Evolutionary conservation across 1,140 invertebrate genomes (phyloP), one percentile per base, ranked within the genome.

Genomic region (Nasonia giraulti): DNA sequence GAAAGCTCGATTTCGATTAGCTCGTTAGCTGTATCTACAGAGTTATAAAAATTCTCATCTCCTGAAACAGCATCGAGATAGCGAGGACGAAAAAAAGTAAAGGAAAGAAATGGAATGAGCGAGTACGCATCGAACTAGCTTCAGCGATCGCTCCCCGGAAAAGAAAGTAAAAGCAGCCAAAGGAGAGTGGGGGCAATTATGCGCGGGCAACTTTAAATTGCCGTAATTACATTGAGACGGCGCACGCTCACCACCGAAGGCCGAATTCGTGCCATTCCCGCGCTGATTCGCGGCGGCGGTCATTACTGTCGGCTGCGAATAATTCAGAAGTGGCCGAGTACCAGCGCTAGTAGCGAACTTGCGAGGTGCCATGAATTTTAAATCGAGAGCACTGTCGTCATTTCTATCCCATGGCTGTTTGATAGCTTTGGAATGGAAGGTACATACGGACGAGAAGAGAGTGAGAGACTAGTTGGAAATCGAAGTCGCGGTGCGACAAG

Each of bases 201-300:
- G 55, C 71, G 44, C 17, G 71, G 47, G 31, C 27, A 82, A 82
- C 44, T 82, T 82, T 75, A 62, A 75, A 82, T 82, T 82, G 55
- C 50, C 23, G 37, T 62, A 82, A 82, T 82, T 75, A 31, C 71
- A 23, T 5, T 31, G 23, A 23, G 68, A 23, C 23, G 23, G 10
- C 2, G 23, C 8, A 12, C 6, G 40, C 74, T 20, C 14, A 17
- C 66, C 2, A 12, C 17, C 33, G 44, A 75, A 62, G 23, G 23
- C 7, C 71, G 20, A 62, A 62, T 27, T 62, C 62, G 66, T 62
- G 27, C 44, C 74, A 74, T 82, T 55, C 27, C 44, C 2, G n/a
- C 44, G 23, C 4, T 33, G 76, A 55, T 78, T 66, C 10, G 27
- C 27, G 33, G 78, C n/a, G 75, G 81, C 27, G 71, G 33, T 79